A percentile compares a stretch with the other conserved stretches of the same genome.
These are phyloP conservation scores for Idaea dimidiata DNA, from an alignment of 2,888 invertebrate species.

Conservation along the genomic window DNA sequence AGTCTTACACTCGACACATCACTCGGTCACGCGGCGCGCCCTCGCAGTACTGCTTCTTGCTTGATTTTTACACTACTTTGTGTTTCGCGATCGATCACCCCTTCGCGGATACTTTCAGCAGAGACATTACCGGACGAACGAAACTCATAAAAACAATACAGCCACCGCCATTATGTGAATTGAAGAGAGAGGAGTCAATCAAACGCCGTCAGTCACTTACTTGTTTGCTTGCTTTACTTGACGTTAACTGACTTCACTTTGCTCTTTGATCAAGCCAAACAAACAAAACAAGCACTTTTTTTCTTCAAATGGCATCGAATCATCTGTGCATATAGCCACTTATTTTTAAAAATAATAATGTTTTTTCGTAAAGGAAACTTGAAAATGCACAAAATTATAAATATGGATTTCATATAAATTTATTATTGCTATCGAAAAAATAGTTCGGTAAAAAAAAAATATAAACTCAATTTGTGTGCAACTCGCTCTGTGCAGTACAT, in stretches of 20 bases:
- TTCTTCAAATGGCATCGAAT: background rate
- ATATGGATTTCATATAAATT: too few relatives aligned
- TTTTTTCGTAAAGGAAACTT: background rate
- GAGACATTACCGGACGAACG: slow-evolving; percentile 49
- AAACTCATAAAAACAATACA: slow-evolving; percentile 59
- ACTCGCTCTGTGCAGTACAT: too few relatives aligned
- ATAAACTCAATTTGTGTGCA: too few relatives aligned
- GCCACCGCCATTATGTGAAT: slow-evolving; percentile 75
- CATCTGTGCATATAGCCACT: background rate
- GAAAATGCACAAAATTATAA: background rate
- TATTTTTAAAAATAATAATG: background rate
- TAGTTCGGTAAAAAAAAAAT: too few relatives aligned
- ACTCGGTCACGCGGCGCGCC: slow-evolving; percentile 58
- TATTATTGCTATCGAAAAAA: too few relatives aligned
- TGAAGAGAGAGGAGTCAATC: slow-evolving; percentile 21
- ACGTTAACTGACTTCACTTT: background rate
- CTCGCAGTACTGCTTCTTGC: slow-evolving; percentile 49
- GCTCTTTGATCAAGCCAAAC: background rate
- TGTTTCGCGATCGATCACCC: slow-evolving; percentile 12
- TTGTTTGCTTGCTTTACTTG: background rate
- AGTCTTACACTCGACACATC: slow-evolving; percentile 43
- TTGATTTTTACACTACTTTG: slow-evolving; percentile 20
- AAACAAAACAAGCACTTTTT: background rate
- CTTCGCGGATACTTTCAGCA: slow-evolving; percentile 28
- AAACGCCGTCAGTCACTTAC: background rate